Base-by-base conservation (phyloP, 2,888 invertebrate genomes). In the Clitarchus hookeri region DNA sequence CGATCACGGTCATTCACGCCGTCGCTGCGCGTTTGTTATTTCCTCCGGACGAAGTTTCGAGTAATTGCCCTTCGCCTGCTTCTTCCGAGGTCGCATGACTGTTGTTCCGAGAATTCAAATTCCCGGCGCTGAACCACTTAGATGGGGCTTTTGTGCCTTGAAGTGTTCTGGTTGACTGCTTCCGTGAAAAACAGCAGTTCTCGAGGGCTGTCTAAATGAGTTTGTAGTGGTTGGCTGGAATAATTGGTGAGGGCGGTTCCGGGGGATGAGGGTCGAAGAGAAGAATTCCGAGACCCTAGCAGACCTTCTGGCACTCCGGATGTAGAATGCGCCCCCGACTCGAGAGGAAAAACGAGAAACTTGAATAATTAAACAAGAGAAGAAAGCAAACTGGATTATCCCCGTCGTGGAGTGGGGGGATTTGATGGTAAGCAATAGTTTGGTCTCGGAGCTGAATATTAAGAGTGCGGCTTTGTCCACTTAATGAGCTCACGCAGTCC, bases 321-420 rank as follows among this genome's bases (percentile, higher is more conserved):
- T 16, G n/a, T 0, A 65, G 65, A 8, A 1, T 8, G 65, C 36
- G 36, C 36, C 36, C 36, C 36, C 36, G 36, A 36, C 36, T 36
- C 36, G 36, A 36, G 36, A 9, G n/a, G 65, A n/a, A 65, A n/a
- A n/a, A n/a, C 19, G 65, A n/a, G n/a, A 65, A 65, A 65, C 13
- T 65, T 65, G 65, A 65, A 65, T 65, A 65, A 65, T 65, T 65
- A 65, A 65, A 65, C 65, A 65, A 65, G 65, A 8, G n/a, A 23
- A 65, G 65, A 65, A 65, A 65, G 65, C 65, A n/a, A 65, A 65
- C 65, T 65, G 65, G 65, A 23, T 65, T 65, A 65, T 65, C n/a
- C 65, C 65, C n/a, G 65, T 23, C 19, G 19, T 65, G 65, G 8
- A 65, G 65, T 11, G n/a, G 8, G 8, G n/a, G 65, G 8, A 12